Evolutionary conservation across 92 coral and sea anemone species (phyloP).

Genomic region (Actinostola sp.): DNA sequence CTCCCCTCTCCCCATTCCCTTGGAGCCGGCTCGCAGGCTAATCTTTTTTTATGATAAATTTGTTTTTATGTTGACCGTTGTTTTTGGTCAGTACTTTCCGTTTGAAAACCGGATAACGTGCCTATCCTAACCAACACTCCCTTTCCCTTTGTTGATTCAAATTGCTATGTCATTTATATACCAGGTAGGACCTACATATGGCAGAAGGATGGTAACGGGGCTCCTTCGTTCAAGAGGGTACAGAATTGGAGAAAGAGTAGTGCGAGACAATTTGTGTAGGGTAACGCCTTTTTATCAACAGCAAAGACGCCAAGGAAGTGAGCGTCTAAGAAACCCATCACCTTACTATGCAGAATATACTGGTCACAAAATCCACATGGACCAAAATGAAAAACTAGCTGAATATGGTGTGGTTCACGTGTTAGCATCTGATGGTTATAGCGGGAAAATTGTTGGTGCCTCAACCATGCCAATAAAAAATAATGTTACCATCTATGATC

Average conservation of each 20-base stretch:
- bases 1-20: no score
- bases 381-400: constrained; percentile 36
- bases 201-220: constrained; percentile 29
- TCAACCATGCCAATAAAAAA: constrained; percentile 32
- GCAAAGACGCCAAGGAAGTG: constrained; percentile 19
- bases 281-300: constrained; percentile 8
- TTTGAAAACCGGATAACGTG: no score
- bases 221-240: constrained; percentile 23
- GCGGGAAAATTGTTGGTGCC: constrained; percentile 35
- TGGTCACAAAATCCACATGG: constrained; percentile 26
- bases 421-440: constrained; percentile 35
- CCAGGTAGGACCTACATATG: constrained; percentile 43
- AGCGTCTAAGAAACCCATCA: constrained; percentile 21
- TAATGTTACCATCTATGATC: constrained; percentile 5
- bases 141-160: no score
- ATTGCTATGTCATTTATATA: no score
- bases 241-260: constrained; percentile 25
- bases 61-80: no score
- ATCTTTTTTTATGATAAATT: no score
- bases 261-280: background rate
- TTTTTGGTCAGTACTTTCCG: no score
- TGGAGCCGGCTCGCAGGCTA: no score
- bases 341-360: constrained; percentile 38
- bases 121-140: no score
- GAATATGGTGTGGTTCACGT: constrained; percentile 30